Base-by-base conservation (phyloP, 2,888 invertebrate species). In the Drosophila suboccidentalis region DNA sequence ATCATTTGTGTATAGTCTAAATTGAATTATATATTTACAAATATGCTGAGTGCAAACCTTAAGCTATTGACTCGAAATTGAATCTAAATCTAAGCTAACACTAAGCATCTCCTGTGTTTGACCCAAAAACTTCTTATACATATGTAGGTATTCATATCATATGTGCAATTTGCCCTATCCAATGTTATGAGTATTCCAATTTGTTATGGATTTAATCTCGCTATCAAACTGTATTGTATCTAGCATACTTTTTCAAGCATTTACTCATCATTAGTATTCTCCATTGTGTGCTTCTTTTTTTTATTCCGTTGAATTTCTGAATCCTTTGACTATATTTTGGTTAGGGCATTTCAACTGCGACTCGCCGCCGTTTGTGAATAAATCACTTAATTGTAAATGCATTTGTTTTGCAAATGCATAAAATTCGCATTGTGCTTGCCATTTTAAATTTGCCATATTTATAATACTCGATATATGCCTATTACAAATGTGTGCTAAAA, bases 71-170 rank as follows among this genome's bases (percentile, higher is more conserved):
- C 80, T 79, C 43, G 77, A 75, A 58, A 43, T 61, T 47, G 36
- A 60, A 54, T 75, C 65, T 80, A 75, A 61, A 39, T n/a, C 69
- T 67, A 62, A 36, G 39, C 67, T 80, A 74, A 62, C 39, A 59
- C 66, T 80, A 77, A 75, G 64, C 80, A 60, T 74, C 60, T 79
- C 75, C 84, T 81, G 79, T 77, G 61, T 71, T 58, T 65, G 82
- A 82, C 80, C 82, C 75, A 54, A 59, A 36, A 78, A 66, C 57
- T 29, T 47, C 58, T 58, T 55, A 55, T 41, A 15, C 51, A 53
- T 41, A 15, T 19, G 29, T 62, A 51, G 53, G 47, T 47, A 39
- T 50, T 38, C 8, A 44, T 11, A 41, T 54, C 49, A 38, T 68
- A 54, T 46, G 68, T 71, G 67, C 62, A 32, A 6, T 47, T 22